Percentiles rank a stretch among this genome's conserved stretches.
Conservation (phyloP, 2,797 vertebrate species). For the Acipenser transmontanus region DNA sequence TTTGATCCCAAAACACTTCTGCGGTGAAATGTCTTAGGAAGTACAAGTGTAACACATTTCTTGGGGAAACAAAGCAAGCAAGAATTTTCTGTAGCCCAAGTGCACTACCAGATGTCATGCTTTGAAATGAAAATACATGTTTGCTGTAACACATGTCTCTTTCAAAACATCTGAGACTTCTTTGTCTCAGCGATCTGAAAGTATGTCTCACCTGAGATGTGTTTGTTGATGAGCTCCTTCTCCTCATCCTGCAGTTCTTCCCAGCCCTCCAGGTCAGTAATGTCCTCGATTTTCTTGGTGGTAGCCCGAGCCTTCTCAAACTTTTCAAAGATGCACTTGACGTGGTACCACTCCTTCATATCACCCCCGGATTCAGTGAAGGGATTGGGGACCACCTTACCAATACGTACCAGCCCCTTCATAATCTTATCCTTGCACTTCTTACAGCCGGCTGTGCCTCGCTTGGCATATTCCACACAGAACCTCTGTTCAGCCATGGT, state of each 20-base stretch:
- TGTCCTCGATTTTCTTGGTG: constrained; percentile 93
- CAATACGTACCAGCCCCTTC: constrained; percentile 86
- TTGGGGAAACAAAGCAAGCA: too few species aligned
- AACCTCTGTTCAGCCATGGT: constrained; percentile 91
- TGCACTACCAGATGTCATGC: too few species aligned
- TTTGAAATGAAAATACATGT: too few species aligned
- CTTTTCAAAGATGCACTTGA: constrained; percentile 95
- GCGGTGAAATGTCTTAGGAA: too few species aligned
- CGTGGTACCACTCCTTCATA: constrained; percentile 98
- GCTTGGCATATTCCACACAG: constrained; percentile 92
- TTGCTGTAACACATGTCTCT: too few species aligned
- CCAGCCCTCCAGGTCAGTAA: constrained; percentile 94
- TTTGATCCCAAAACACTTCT: too few species aligned
- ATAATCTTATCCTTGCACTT: constrained; percentile 96
- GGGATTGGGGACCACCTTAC: constrained; percentile 91
- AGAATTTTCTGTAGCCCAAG: too few species aligned
- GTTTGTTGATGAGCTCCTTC: constrained; percentile 80
- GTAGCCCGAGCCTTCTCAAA: constrained; percentile 83
- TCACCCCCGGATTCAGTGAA: constrained; percentile 93
- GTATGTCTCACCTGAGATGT: constrained; percentile 65
- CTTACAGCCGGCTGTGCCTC: constrained; percentile 90
- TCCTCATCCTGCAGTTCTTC: constrained; percentile 85
- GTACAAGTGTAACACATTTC: too few species aligned
- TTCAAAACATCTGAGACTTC: too few species aligned
- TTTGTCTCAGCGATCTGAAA: background rate